Percentiles rank a stretch among this genome's conserved stretches.
Evolutionary conservation across 2,113 vertebrate species (phyloP).

Genomic region (Prolemur simus): DNA sequence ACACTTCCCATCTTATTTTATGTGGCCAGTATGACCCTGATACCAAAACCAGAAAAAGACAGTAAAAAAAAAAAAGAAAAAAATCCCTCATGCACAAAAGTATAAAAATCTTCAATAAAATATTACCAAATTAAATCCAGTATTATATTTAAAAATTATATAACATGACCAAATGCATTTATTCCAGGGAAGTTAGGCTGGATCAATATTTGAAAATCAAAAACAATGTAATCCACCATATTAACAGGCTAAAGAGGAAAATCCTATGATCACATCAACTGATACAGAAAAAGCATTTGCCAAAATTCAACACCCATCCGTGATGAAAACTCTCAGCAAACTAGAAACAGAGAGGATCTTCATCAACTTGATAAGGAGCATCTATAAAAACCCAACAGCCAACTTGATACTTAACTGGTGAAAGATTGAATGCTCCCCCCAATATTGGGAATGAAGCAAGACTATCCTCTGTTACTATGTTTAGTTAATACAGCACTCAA

Average conservation of each 20-base stretch:
- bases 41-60: neutral
- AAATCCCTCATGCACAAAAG: neutral
- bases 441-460: neutral
- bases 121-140: neutral
- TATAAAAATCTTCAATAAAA: neutral
- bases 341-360: neutral
- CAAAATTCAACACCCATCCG: neutral
- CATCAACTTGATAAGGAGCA: neutral
- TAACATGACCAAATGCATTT: neutral
- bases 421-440: neutral
- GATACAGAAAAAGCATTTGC: neutral
- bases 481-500: neutral
- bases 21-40: neutral
- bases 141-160: neutral
- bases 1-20: neutral
- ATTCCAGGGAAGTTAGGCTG: neutral
- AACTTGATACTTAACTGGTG: neutral
- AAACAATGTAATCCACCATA: neutral
- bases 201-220: neutral
- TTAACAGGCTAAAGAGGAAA: neutral
- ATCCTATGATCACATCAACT: neutral
- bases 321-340: neutral
- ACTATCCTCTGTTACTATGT: neutral
- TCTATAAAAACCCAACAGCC: neutral
- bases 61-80: neutral